phyloP scores from a whole-genome alignment of 2,113 vertebrate genomes.

The Chrysemys picta region DNA sequence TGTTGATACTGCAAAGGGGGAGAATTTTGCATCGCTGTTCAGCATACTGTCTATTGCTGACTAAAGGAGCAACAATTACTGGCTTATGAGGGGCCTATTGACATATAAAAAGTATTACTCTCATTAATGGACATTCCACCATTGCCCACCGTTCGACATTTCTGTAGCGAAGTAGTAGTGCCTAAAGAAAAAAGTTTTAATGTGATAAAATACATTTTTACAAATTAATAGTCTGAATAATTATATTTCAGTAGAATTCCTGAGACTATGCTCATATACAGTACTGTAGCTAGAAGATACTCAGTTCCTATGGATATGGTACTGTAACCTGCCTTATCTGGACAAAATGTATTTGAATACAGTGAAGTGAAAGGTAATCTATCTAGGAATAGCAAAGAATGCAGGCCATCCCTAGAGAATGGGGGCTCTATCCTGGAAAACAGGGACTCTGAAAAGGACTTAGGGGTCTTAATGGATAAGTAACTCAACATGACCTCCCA shows the following conservation, averaged over 20 bases:
- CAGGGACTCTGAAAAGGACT: not conserved
- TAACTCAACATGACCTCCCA: constrained; percentile 2
- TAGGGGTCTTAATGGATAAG: not conserved
- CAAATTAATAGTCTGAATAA: not conserved
- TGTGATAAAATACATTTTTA: not conserved
- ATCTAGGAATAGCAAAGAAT: not conserved
- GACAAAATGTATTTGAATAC: not conserved
- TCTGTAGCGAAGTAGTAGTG: not conserved
- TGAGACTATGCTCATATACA: not conserved
- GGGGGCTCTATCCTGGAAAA: not conserved
- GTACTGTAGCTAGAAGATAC: not conserved
- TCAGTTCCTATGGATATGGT: not conserved
- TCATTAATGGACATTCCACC: not conserved
- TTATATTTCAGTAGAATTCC: not conserved
- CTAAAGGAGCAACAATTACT: not conserved
- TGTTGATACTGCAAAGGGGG: not conserved
- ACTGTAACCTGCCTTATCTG: not conserved
- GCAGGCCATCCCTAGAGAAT: not conserved
- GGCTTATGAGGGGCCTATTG: not conserved
- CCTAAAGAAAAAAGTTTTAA: not conserved
- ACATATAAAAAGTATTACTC: not conserved
- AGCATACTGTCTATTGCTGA: not conserved
- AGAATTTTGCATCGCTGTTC: not conserved
- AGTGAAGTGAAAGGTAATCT: not conserved
- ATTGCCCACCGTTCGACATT: not conserved